phyloP scores from a whole-genome alignment of 2,113 vertebrate genomes.

The Dascyllus trimaculatus region DNA sequence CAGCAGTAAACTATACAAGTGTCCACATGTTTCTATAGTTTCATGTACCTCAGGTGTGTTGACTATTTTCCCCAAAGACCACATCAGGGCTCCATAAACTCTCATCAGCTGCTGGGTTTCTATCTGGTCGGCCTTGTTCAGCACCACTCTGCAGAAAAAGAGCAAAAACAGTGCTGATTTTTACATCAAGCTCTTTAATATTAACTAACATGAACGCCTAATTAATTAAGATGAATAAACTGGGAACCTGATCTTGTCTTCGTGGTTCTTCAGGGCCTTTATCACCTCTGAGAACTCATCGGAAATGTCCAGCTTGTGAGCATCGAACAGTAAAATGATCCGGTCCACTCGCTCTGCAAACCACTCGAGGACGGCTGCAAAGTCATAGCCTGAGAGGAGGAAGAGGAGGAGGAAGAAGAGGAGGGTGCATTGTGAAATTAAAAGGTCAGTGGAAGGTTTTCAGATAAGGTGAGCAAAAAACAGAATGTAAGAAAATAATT shows the following conservation, averaged over 20 bases:
- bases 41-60: constrained; percentile 91
- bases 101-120: constrained; percentile 99
- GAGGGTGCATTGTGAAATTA: background rate
- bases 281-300: constrained; percentile 99
- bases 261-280: constrained; percentile 97
- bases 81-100: constrained; percentile 98
- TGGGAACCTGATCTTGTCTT: constrained; percentile 93
- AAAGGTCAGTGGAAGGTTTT: no score
- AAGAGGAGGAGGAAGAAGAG: background rate
- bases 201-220: no score
- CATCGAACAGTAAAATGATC: constrained; percentile 96
- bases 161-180: background rate
- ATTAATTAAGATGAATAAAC: background rate
- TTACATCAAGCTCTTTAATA: background rate
- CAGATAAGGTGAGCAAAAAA: no score
- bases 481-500: background rate
- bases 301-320: constrained; percentile 98
- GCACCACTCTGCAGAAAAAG: constrained; percentile 87
- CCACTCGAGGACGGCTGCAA: constrained; percentile 96
- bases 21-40: background rate
- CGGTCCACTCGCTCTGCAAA: constrained; percentile 97
- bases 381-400: constrained; percentile 91
- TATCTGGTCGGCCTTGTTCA: constrained; percentile 99
- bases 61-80: constrained; percentile 98
- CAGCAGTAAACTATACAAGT: background rate